Evolutionary conservation across 2,113 vertebrate species (phyloP).

Genomic region (Heterotis niloticus): DNA sequence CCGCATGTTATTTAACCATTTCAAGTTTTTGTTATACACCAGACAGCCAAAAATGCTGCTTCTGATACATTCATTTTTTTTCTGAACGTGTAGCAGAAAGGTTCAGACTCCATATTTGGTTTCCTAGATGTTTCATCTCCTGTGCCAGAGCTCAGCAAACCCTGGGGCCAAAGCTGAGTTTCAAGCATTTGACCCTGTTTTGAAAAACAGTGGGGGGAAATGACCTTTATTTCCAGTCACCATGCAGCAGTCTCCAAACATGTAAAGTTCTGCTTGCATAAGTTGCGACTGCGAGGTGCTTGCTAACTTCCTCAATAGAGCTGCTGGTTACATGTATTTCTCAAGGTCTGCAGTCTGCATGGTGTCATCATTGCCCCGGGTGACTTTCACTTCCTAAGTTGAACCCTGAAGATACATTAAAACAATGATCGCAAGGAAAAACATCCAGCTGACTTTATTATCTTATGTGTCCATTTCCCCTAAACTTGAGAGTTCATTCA

Average conservation of each 20-base stretch:
- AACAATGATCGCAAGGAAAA: neutral
- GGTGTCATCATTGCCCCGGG: no score
- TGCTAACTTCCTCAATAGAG: neutral
- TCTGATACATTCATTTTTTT: no score
- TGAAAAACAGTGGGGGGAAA: no score
- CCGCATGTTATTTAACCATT: neutral
- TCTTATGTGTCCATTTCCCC: neutral
- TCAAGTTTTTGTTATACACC: neutral
- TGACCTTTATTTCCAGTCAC: no score
- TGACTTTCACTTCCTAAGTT: conserved; percentile 8
- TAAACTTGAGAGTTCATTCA: neutral
- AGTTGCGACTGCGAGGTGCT: neutral
- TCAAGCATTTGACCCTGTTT: no score
- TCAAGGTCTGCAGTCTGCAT: neutral
- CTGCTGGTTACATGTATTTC: neutral
- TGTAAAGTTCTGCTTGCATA: neutral
- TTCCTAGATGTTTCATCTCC: no score
- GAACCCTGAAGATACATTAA: neutral
- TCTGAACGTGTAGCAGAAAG: neutral
- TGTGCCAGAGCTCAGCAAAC: no score
- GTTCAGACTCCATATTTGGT: neutral
- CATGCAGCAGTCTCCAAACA: no score
- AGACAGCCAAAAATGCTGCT: neutral
- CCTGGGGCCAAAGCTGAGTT: no score
- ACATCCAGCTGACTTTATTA: neutral